These are phyloP conservation scores for Agriopis aurantiaria DNA, from an alignment of 2,888 invertebrate species.

Conservation along the genomic window DNA sequence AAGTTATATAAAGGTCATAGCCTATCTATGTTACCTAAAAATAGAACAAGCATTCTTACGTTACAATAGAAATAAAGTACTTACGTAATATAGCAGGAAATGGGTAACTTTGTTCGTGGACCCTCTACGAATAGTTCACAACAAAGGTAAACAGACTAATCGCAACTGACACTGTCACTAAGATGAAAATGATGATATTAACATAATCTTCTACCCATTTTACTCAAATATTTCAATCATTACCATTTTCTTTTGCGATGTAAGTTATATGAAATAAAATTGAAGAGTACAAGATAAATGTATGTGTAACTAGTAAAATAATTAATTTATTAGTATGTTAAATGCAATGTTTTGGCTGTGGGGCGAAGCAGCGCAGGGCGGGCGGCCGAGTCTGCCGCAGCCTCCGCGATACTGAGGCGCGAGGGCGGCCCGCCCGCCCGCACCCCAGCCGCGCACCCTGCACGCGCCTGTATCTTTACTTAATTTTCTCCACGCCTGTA, in stretches of 20 bases:
- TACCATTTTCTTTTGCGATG: neutral
- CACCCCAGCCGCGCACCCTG: constrained; percentile 60
- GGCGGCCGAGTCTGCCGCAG: constrained; percentile 78
- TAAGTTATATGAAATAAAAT: neutral
- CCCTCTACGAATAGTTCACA: constrained; percentile 46
- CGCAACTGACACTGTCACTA: constrained; percentile 56
- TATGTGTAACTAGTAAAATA: constrained; percentile 23
- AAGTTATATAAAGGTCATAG: neutral
- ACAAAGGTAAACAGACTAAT: constrained; percentile 58
- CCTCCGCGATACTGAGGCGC: constrained; percentile 83
- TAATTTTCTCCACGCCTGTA: constrained; percentile 75
- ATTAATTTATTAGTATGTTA: constrained; percentile 42
- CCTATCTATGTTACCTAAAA: neutral
- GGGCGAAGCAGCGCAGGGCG: constrained; percentile 66
- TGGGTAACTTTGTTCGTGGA: constrained; percentile 21
- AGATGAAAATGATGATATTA: constrained; percentile 52
- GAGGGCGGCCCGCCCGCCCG: constrained; percentile 53
- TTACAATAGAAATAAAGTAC: constrained; percentile 39
- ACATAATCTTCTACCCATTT: constrained; percentile 34
- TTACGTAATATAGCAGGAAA: constrained; percentile 58
- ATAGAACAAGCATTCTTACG: too few relatives aligned
- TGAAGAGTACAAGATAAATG: neutral
- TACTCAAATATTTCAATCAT: neutral
- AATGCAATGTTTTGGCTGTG: constrained; percentile 67
- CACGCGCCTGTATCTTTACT: constrained; percentile 73